These are phyloP conservation scores for Caranx melampygus DNA, from an alignment of 2,113 vertebrate species.

Conservation along the genomic window DNA sequence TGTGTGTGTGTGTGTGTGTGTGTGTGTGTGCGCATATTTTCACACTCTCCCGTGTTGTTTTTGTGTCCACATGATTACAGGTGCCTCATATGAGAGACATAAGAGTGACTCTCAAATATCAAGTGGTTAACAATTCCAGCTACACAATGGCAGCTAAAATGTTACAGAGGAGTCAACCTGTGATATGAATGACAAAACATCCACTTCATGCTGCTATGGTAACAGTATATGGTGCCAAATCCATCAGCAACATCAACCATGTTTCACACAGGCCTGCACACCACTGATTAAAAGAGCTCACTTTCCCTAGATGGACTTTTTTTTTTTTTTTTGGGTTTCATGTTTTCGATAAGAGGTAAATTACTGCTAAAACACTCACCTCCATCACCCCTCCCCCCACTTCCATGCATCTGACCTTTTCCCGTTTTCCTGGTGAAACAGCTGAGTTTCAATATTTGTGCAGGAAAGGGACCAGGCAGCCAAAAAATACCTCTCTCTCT, in stretches of 20 bases:
- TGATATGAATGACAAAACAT: slow-evolving; percentile 2
- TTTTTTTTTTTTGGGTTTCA: background rate
- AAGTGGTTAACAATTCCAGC: background rate
- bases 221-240: background rate
- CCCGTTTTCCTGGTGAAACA: no score
- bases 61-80: background rate
- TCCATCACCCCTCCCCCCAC: background rate
- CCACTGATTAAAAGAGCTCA: background rate
- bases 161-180: background rate
- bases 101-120: background rate
- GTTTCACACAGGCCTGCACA: background rate
- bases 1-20: slow-evolving; percentile 1
- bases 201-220: background rate
- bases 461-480: no score
- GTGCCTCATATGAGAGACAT: background rate
- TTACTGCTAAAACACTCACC: background rate
- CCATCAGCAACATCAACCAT: slow-evolving; percentile 4
- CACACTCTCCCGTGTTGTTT: background rate
- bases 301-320: background rate
- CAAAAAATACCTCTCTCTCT: no score
- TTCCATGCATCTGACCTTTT: background rate
- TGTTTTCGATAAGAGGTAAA: background rate
- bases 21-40: background rate
- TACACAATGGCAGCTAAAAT: background rate
- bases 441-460: no score